A percentile compares a stretch with the other conserved stretches of the same genome.
Evolutionary conservation across 2,888 invertebrate genomes (phyloP).

Genomic region (Drosophila falleni): DNA sequence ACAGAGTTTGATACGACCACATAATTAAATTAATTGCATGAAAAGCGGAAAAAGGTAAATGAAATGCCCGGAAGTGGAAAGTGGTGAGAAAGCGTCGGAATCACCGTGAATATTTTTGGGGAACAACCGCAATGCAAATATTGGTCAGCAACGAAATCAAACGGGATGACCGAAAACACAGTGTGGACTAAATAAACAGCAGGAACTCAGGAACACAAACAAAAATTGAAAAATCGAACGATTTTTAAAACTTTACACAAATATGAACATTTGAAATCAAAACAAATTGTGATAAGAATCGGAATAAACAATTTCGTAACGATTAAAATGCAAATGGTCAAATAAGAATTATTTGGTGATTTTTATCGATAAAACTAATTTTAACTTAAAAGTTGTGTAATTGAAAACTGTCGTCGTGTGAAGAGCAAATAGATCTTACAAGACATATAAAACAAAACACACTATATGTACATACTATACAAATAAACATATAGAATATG

Average conservation of each 20-base stretch:
- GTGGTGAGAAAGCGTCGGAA: neutral
- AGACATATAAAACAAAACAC: too few relatives aligned
- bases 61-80: slow-evolving; percentile 23
- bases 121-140: slow-evolving; percentile 60
- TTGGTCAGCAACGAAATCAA: slow-evolving; percentile 36
- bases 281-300: slow-evolving; percentile 41
- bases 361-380: too few relatives aligned
- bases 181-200: slow-evolving; percentile 30
- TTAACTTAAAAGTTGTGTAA: too few relatives aligned
- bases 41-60: slow-evolving; percentile 52
- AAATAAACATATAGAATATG: too few relatives aligned
- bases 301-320: slow-evolving; percentile 30
- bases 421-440: too few relatives aligned
- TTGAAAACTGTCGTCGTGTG: too few relatives aligned
- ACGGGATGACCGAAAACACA: slow-evolving; percentile 20
- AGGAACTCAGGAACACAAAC: slow-evolving; percentile 16
- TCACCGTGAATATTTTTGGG: slow-evolving; percentile 39
- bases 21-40: slow-evolving; percentile 81
- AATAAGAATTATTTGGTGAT: too few relatives aligned
- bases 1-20: slow-evolving; percentile 64
- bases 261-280: slow-evolving; percentile 19
- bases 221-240: neutral
- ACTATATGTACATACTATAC: too few relatives aligned
- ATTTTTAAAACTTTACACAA: slow-evolving; percentile 11
- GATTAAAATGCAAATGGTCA: too few relatives aligned